These are phyloP conservation scores for Telmatochromis brichardi DNA, from an alignment of 2,113 vertebrate species.

Conservation along the genomic window DNA sequence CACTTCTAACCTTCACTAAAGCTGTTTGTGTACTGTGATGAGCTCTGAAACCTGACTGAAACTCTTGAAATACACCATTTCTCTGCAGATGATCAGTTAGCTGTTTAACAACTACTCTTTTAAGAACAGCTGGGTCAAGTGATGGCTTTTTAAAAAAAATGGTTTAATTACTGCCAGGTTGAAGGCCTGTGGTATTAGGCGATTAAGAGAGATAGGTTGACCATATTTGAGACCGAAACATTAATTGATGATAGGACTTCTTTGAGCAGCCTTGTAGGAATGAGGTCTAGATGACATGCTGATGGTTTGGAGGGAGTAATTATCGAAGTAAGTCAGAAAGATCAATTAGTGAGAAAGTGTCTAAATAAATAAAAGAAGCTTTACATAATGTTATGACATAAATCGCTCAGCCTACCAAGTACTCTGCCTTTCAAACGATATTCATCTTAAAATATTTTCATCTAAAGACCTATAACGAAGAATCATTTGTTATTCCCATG, in stretches of 20 bases:
- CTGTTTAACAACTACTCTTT: neutral
- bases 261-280: neutral
- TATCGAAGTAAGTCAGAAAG: neutral
- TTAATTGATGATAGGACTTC: neutral
- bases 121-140: neutral
- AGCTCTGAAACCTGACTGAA: neutral
- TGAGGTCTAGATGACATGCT: neutral
- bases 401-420: neutral
- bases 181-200: neutral
- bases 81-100: neutral
- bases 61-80: neutral
- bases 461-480: neutral
- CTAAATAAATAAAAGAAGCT: neutral
- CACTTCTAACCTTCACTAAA: neutral
- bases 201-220: neutral
- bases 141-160: fast-evolving
- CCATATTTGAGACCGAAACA: neutral
- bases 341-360: neutral
- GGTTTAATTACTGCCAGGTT: neutral
- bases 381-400: neutral
- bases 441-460: neutral
- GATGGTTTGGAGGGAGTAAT: neutral
- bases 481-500: neutral
- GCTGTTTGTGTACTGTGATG: neutral
- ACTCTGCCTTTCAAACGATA: neutral